Conservation (phyloP, 2,113 vertebrate genomes). For the Colossoma macropomum region DNA sequence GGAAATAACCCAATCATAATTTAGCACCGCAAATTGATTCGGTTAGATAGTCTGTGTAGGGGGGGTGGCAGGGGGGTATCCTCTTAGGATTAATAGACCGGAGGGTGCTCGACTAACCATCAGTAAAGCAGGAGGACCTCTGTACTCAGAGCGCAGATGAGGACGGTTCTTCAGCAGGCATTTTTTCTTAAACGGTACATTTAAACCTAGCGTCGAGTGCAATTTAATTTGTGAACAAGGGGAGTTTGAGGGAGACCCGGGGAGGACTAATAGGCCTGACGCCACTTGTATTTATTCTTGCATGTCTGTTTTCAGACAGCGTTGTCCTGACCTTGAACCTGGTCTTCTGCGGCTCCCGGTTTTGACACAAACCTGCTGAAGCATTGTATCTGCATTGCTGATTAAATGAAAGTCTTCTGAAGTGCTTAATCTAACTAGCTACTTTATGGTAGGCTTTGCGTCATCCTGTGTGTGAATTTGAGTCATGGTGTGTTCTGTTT, state of each 20-base stretch:
- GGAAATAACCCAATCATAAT: conserved; percentile 57
- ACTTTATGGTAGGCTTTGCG: too few relatives aligned
- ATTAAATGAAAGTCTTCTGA: too few relatives aligned
- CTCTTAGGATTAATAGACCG: conserved; percentile 44
- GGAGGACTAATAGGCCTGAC: conserved; percentile 17
- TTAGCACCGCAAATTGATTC: conserved; percentile 56
- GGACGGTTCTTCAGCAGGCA: not conserved
- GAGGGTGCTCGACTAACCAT: conserved; percentile 41
- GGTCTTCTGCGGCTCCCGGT: not conserved
- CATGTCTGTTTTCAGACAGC: not conserved
- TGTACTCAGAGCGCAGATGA: conserved; percentile 4
- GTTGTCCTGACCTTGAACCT: conserved; percentile 23
- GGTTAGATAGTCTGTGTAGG: conserved; percentile 12
- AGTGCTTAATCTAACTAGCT: too few relatives aligned
- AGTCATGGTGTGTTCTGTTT: too few relatives aligned
- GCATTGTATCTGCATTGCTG: not conserved
- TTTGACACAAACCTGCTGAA: not conserved
- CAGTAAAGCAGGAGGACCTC: conserved; percentile 39
- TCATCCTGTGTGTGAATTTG: too few relatives aligned
- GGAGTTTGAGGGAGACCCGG: not conserved
- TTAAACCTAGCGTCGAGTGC: not conserved
- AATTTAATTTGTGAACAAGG: conserved; percentile 14
- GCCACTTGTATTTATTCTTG: conserved; percentile 10
- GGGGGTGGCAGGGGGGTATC: not conserved
- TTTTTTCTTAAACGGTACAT: not conserved